A percentile compares a stretch with the other conserved stretches of the same genome.
Evolutionary conservation across 2,797 vertebrate species (phyloP).

Genomic region (Ibycter americanus): DNA sequence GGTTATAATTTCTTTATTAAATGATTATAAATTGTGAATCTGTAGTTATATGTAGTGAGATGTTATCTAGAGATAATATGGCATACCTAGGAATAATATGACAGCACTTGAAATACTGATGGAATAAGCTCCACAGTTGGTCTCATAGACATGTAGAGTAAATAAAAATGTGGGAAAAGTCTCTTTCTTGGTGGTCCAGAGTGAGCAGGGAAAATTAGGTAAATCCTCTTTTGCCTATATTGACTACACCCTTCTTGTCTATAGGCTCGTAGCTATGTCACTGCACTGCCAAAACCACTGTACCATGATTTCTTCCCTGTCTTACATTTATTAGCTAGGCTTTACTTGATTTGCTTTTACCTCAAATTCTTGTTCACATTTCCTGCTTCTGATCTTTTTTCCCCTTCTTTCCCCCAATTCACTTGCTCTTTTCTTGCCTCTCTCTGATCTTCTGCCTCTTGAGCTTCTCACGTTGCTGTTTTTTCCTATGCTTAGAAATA

Average conservation of each 20-base stretch:
- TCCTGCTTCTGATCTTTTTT: slow-evolving; percentile 12
- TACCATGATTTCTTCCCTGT: not conserved
- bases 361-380: slow-evolving; percentile 8
- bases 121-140: not conserved
- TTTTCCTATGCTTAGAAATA: slow-evolving; percentile 3
- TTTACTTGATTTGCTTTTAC: slow-evolving; percentile 7
- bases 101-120: not conserved
- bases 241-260: not conserved
- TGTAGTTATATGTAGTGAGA: not conserved
- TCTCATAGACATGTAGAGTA: not conserved
- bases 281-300: not conserved
- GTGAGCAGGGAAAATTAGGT: not conserved
- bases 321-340: not conserved
- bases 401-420: rapidly evolving
- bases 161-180: not conserved
- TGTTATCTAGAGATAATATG: not conserved
- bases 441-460: slow-evolving; percentile 41
- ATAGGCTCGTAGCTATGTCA: rapidly evolving
- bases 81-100: not conserved
- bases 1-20: not conserved
- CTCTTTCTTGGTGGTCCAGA: not conserved
- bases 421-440: not conserved
- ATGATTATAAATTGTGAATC: not conserved
- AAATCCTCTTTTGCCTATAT: not conserved
- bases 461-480: not conserved